Base-by-base conservation (phyloP, 2,113 vertebrate species). In the Xiphophorus hellerii region DNA sequence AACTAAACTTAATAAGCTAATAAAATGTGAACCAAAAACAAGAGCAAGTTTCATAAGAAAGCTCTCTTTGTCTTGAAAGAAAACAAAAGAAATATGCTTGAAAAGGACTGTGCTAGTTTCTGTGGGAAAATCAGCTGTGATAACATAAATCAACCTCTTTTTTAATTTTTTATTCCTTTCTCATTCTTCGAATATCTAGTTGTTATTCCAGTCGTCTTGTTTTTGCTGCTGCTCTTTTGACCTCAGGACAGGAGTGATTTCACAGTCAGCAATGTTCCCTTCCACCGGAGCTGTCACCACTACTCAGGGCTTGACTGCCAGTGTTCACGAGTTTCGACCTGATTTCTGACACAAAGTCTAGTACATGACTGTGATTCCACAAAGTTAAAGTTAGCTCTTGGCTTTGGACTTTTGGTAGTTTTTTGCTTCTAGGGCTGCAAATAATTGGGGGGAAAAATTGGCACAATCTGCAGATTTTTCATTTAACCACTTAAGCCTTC, bases 241-340 rank as follows among this genome's bases (percentile, higher is more conserved):
- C 63, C 29, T 51, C 60, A 64, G 73, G 28, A 30, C 66, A 74
- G 28, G 63, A 68, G 37, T 71, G 0, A 6, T 74, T 76, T 80
- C 6, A 15, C 39, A 70, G 68, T 64, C 62, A 27, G 28, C 28
- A 30, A 28, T 15, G 1, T 76, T 73, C 65, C 62, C 10, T 62
- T 77, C 54, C 69, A 62, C 64, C 67, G 64, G 72, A 83, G 68
- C 84, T 78, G 79, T 78, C 84, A 84, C 31, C 65, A 65, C 39
- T 71, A 27, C 82, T 89, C 31, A 62, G 64, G 64, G 29, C 27
- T 70, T 37, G 1, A 69, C 54, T 11, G 31, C 31, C n/a, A 10
- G 44, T 2, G 44, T 48, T 48, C 30, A 48, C 27, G 67, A 76
- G 62, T 64, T 72, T 75, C 27, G 27, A 13, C 79, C 65, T 70